phyloP scores from a whole-genome alignment of 2,797 vertebrate species.

The Intellagama lesueurii region DNA sequence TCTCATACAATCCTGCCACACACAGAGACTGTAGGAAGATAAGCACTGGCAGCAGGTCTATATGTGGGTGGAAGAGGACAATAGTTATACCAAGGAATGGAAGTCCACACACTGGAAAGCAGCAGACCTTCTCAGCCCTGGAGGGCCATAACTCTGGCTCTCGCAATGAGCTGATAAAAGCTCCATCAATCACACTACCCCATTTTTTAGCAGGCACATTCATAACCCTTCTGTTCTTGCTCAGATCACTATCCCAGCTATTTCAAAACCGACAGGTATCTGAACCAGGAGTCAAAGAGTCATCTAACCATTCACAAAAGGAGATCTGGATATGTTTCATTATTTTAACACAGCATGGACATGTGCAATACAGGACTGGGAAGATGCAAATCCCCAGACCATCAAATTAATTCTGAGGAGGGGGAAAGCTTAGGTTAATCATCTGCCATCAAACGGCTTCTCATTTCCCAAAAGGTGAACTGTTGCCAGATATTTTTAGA shows the following conservation, averaged over 20 bases:
- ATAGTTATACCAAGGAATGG: neutral
- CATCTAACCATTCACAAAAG: neutral
- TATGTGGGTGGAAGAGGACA: constrained; percentile 13
- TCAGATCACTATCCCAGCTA: constrained; percentile 4
- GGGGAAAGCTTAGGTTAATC: neutral
- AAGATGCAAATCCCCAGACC: neutral
- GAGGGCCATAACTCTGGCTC: neutral
- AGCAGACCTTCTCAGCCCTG: neutral
- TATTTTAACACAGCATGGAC: neutral
- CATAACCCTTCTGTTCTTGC: constrained; percentile 36
- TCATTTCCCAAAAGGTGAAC: neutral
- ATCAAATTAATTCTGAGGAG: neutral
- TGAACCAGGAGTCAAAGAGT: constrained; percentile 11
- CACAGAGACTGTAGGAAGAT: neutral
- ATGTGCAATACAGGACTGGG: too few relatives aligned
- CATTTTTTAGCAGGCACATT: neutral
- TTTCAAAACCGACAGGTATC: constrained; percentile 30
- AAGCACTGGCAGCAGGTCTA: neutral
- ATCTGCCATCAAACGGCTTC: neutral
- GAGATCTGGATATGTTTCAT: neutral
- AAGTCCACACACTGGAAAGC: neutral
- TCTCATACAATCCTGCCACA: neutral
- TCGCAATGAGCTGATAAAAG: constrained; percentile 11
- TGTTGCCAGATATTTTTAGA: neutral
- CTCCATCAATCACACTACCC: neutral